Evolutionary conservation across 2,888 invertebrate genomes (phyloP), one percentile per base, ranked within the genome.

Genomic region (Xanthorhoe designata): DNA sequence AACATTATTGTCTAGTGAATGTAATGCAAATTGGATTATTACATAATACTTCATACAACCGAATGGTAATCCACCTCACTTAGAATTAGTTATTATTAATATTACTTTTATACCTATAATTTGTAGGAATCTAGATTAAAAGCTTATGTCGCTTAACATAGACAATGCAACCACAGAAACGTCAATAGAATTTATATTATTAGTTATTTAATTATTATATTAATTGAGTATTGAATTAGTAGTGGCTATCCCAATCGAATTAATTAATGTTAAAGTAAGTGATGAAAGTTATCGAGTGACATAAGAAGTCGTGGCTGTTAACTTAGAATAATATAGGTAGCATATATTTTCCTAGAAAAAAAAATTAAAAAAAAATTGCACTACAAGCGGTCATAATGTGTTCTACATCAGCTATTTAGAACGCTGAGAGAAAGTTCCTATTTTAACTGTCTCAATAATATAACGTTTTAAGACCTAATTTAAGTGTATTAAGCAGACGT

Each of bases 41-140:
- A 57, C 61, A 77, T 81, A 84, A 86, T 89, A 91, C 91, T 91
- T 82, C 79, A 85, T 90, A 91, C 91, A 91, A 91, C 91, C 91
- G 72, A 84, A 81, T 75, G 78, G 71, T 82, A 90, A 89, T 83
- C 91, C 90, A 73, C 73, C 73, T 73, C 73, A 71, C 38, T 61
- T 66, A 59, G 24, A 47, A 10, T 57, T 55, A 61, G 13, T 42
- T 13, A 42, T 5, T 42, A 13, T 42, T 42, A 42, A 42, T 13
- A 13, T 42, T 42, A 13, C 13, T 13, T 42, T 42, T 42, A 13
- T 13, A 42, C 38, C 2, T 38, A 1, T 42, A 42, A 42, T 42
- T 42, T 42, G 13, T 42, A 42, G 13, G 38, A 13, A 13, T 10
- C 38, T 42, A 42, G 38, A 42, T 42, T 10, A 10, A 13, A 42